Evolutionary conservation across 2,888 invertebrate species (phyloP).

Genomic region (Adelognathus sp.): DNA sequence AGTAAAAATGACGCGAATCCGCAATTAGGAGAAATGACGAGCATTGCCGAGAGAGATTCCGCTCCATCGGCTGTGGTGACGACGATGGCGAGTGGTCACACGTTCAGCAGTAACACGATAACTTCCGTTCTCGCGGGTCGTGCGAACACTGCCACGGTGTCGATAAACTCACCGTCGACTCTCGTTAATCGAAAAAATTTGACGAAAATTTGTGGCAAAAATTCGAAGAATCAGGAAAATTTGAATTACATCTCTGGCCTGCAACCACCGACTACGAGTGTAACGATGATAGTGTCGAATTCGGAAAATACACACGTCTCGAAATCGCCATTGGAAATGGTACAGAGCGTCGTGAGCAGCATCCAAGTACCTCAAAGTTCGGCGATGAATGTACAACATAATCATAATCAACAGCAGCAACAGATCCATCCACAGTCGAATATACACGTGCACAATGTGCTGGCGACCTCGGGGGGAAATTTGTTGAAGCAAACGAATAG

Average conservation of each 20-base stretch:
- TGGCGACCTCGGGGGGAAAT: constrained; percentile 72
- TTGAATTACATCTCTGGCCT: constrained; percentile 60
- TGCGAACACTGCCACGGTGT: constrained; percentile 89
- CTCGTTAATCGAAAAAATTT: constrained; percentile 73
- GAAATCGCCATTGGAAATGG: constrained; percentile 89
- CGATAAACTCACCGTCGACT: constrained; percentile 86
- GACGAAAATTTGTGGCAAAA: constrained; percentile 76
- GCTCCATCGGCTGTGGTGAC: constrained; percentile 81
- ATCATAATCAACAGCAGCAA: constrained; percentile 72
- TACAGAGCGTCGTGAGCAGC: constrained; percentile 89
- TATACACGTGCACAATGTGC: constrained; percentile 76
- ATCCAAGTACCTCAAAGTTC: constrained; percentile 83
- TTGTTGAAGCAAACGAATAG: constrained; percentile 82
- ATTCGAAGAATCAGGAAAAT: constrained; percentile 80
- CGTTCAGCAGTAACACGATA: constrained; percentile 90
- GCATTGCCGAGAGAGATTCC: too few species aligned
- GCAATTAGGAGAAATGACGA: too few species aligned
- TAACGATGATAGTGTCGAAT: constrained; percentile 64
- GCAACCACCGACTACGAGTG: constrained; percentile 80
- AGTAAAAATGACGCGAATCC: too few species aligned
- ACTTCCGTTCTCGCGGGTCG: constrained; percentile 90
- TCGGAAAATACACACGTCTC: constrained; percentile 79
- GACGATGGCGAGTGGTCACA: constrained; percentile 88
- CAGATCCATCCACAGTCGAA: constrained; percentile 67
- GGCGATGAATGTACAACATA: constrained; percentile 63